Percentiles rank a stretch among this genome's conserved stretches.
Conservation (phyloP, 2,888 invertebrate species). For the Baronia brevicornis region DNA sequence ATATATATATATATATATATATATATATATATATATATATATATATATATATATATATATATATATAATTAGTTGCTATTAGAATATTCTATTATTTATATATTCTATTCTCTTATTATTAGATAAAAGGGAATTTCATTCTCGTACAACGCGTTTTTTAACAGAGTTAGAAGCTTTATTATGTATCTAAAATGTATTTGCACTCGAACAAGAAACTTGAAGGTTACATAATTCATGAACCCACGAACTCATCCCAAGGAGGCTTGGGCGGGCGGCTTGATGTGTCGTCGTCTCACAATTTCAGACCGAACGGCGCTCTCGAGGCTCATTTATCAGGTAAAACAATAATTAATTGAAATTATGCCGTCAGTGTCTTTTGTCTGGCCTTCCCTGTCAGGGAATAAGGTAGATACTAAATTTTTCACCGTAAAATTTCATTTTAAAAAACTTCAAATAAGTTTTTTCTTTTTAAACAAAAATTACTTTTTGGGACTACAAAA, state of each 20-base stretch:
- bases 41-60: too few relatives aligned
- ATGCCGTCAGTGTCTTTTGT: slow-evolving; percentile 43
- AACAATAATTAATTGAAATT: slow-evolving; percentile 65
- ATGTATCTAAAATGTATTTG: slow-evolving; percentile 31
- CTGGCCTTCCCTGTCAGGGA: slow-evolving; percentile 16
- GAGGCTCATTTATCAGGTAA: slow-evolving; percentile 57
- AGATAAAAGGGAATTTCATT: too few relatives aligned
- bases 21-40: too few relatives aligned
- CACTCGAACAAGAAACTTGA: slow-evolving; percentile 43
- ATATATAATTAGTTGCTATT: too few relatives aligned
- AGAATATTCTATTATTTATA: too few relatives aligned
- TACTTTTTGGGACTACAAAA: too few relatives aligned
- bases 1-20: too few relatives aligned
- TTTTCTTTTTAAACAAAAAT: too few relatives aligned
- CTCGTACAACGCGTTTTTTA: too few relatives aligned
- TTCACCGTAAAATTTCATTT: too few relatives aligned
- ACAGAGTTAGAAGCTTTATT: slow-evolving; percentile 28
- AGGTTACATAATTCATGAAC: slow-evolving; percentile 59
- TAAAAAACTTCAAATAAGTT: too few relatives aligned
- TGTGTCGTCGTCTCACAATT: slow-evolving; percentile 56
- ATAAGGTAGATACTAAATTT: background rate
- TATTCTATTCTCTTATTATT: too few relatives aligned
- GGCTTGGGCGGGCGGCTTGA: slow-evolving; percentile 35
- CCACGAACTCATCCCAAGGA: slow-evolving; percentile 28
- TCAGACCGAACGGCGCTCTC: slow-evolving; percentile 44